These are phyloP conservation scores for Tympanoctomys barrerae DNA, from an alignment of 2,797 vertebrate genomes.

Conservation along the genomic window DNA sequence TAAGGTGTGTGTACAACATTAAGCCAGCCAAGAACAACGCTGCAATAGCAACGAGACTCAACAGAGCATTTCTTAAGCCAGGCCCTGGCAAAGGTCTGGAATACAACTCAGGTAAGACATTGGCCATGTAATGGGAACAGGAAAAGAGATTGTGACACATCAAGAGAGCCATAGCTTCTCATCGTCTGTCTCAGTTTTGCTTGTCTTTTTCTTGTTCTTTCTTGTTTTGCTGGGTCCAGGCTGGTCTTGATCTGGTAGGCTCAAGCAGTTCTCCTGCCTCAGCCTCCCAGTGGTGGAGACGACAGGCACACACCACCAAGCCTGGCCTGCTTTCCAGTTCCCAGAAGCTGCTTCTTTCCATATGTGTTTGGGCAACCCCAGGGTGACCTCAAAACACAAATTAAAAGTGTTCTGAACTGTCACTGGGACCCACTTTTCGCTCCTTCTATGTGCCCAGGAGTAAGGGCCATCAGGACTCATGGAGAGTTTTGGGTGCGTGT, in stretches of 20 bases:
- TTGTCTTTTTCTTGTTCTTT: neutral
- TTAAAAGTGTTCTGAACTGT: neutral
- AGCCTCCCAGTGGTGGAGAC: neutral
- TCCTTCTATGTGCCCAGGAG: neutral
- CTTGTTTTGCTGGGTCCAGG: neutral
- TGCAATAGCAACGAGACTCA: neutral
- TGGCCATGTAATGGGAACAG: neutral
- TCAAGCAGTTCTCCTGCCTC: neutral
- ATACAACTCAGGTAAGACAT: neutral
- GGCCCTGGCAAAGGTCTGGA: neutral
- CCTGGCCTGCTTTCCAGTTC: neutral
- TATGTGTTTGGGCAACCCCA: neutral
- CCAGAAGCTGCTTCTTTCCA: neutral
- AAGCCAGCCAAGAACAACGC: conserved; percentile 31
- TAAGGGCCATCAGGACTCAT: neutral
- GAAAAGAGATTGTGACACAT: neutral
- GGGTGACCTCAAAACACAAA: neutral
- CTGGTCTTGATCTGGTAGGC: neutral
- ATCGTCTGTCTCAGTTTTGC: neutral
- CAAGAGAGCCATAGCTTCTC: neutral
- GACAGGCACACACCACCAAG: neutral
- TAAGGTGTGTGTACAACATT: neutral
- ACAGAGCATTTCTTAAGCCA: conserved; percentile 8
- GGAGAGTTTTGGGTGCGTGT: too few relatives aligned
- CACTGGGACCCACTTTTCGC: neutral